Percentiles rank a stretch among this genome's conserved stretches.
Evolutionary conservation across 2,113 vertebrate genomes (phyloP).

Genomic region (Eurystomus gularis): DNA sequence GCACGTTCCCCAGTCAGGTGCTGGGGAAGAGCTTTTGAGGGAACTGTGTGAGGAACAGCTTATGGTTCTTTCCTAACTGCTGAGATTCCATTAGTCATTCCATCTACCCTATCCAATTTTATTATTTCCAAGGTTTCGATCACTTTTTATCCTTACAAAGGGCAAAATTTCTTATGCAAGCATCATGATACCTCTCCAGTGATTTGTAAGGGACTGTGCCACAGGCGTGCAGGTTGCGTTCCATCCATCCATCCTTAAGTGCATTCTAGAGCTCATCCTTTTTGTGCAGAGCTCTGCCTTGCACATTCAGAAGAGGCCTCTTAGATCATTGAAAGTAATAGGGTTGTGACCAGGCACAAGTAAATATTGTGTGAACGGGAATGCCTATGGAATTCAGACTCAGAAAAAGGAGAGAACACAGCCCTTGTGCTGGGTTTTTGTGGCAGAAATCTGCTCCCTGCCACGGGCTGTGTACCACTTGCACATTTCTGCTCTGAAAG

Average conservation of each 20-base stretch:
- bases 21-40: background rate
- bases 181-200: background rate
- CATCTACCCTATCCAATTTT: background rate
- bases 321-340: background rate
- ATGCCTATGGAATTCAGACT: background rate
- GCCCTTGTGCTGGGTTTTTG: background rate
- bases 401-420: background rate
- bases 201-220: background rate
- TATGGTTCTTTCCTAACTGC: background rate
- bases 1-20: background rate
- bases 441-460: background rate
- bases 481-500: background rate
- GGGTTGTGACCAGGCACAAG: background rate
- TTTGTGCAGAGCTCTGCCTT: background rate
- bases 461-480: background rate
- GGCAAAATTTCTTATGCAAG: background rate
- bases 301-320: too few relatives aligned
- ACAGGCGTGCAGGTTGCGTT: accelerated
- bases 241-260: background rate
- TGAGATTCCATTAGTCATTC: background rate
- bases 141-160: background rate
- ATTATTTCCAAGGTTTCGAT: background rate
- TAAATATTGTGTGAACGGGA: background rate
- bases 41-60: background rate
- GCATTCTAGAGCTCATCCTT: background rate